Evolutionary conservation across 2,888 invertebrate species (phyloP).

Genomic region (Deilephila porcellus): DNA sequence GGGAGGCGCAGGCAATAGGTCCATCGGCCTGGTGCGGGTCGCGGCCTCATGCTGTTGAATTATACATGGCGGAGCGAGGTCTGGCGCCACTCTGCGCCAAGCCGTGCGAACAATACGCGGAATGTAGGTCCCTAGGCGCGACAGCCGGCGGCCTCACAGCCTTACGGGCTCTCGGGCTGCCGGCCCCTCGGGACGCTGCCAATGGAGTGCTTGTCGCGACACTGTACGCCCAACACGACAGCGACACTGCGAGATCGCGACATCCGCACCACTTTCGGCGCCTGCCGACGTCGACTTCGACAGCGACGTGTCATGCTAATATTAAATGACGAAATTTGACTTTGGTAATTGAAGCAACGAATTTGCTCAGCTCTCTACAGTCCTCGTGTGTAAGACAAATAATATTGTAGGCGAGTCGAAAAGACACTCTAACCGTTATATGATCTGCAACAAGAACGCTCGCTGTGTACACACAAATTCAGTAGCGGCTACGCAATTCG

Average conservation of each 20-base stretch:
- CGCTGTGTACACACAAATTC: slow-evolving; percentile 68
- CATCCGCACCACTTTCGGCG: neutral
- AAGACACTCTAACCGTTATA: slow-evolving; percentile 56
- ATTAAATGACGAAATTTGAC: slow-evolving; percentile 12
- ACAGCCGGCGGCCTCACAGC: slow-evolving; percentile 34
- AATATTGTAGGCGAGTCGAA: slow-evolving; percentile 43
- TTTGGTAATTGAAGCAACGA: neutral
- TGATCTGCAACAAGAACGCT: slow-evolving; percentile 65
- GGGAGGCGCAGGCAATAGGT: slow-evolving; percentile 52
- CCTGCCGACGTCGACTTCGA: neutral
- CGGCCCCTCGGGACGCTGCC: neutral
- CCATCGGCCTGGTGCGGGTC: slow-evolving; percentile 60
- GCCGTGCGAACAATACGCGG: slow-evolving; percentile 59
- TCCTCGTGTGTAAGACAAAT: slow-evolving; percentile 21
- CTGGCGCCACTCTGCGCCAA: slow-evolving; percentile 47
- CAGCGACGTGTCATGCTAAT: slow-evolving; percentile 18
- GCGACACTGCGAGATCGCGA: neutral
- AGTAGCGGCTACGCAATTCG: slow-evolving; percentile 58
- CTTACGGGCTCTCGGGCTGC: slow-evolving; percentile 37
- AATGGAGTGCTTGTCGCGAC: neutral
- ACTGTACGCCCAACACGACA: neutral
- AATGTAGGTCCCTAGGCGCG: slow-evolving; percentile 60
- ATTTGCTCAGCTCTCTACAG: neutral
- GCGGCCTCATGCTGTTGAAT: slow-evolving; percentile 70
- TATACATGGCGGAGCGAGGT: slow-evolving; percentile 73